Base-by-base conservation (phyloP, 2,797 vertebrate species). In the Rhinogobio ventralis region DNA sequence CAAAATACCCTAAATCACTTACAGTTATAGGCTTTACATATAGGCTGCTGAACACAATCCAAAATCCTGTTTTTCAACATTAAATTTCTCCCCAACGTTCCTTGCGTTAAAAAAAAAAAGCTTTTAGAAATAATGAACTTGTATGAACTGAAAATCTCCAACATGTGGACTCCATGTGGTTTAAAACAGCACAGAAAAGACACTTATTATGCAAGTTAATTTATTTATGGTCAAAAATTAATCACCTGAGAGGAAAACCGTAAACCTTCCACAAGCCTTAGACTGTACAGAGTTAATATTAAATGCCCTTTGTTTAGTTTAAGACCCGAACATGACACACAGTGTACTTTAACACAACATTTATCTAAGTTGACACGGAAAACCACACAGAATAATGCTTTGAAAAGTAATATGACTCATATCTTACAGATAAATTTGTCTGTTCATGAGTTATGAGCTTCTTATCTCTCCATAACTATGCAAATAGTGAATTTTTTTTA, bases 401-500 rank as follows among this genome's bases (percentile, higher is more conserved):
- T 46, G 60, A 66, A 53, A 64, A 66, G 28, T 51, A 66, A 83
- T 68, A 45, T 33, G n/a, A 45, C 33, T 68, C 20, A 45, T 9
- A 79, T 72, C 39, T 46, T 19, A 25, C 64, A 51, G 55, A 72
- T 62, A 62, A 51, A 79, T 45, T 1, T 79, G 39, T 60, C 49
- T 33, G 74, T n/a, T 39, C 49, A 4, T 77, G 51, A 30, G 42
- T 20, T 42, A 49, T 46, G 42, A 60, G 51, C 19, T 72, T 53
- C 49, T 45, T 57, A 79, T 71, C 67, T 19, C 64, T 62, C 36
- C 42, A 39, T 51, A 72, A 64, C 76, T 28, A 51, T 64, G 75
- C 66, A 72, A 62, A 84, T 79, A 72, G 5, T n/a, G 13, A 5
- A 15, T 2, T 60, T 79, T 30, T 72, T 51, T 42, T 72, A 78